phyloP scores from a whole-genome alignment of 2,797 vertebrate species.

The Periparus ater region DNA sequence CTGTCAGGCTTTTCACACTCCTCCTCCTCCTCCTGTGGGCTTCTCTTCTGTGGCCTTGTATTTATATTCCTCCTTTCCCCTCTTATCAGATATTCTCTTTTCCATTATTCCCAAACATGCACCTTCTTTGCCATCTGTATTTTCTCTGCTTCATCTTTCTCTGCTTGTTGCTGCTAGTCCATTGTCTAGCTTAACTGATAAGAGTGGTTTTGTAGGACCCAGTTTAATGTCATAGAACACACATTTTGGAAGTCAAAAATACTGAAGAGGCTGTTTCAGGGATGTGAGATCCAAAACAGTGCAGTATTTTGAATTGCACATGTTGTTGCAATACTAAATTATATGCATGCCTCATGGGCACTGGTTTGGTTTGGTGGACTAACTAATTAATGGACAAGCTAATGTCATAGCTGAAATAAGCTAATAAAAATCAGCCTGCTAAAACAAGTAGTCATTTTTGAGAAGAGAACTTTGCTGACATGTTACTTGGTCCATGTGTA shows the following conservation, averaged over 20 bases:
- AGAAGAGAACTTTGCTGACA: background rate
- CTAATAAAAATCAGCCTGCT: background rate
- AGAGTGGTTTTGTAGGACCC: background rate
- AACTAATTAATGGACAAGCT: background rate
- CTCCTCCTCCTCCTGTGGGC: background rate
- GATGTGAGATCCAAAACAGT: background rate
- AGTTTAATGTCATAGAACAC: background rate
- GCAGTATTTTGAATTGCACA: background rate
- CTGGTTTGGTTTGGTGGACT: background rate
- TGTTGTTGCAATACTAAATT: rapidly evolving
- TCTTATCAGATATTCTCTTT: background rate
- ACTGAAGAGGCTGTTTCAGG: background rate
- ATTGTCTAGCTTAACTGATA: background rate
- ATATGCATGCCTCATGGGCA: background rate
- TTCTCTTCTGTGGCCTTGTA: background rate
- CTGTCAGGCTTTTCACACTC: slow-evolving; percentile 44
- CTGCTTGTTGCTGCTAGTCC: background rate
- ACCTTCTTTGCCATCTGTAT: background rate
- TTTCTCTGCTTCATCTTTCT: background rate
- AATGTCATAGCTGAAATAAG: background rate
- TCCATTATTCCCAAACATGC: background rate
- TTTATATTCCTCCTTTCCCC: slow-evolving; percentile 13
- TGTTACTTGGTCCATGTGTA: background rate
- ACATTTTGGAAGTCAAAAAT: background rate
- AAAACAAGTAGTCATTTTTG: background rate